Evolutionary conservation across 2,797 vertebrate genomes (phyloP).

Genomic region (Danio choprae): DNA sequence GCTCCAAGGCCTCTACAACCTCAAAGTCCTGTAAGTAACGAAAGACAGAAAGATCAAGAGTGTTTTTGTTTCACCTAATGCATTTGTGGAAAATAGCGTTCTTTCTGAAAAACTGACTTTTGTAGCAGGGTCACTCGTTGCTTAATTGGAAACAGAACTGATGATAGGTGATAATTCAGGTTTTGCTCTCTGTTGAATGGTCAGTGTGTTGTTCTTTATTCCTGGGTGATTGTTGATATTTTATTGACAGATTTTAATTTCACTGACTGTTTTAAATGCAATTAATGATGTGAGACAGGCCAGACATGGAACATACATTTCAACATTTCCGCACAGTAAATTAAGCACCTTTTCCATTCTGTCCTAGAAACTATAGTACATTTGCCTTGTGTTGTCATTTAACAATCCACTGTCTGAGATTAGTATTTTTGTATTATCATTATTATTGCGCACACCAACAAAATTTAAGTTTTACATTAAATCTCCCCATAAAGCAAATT

Average conservation of each 20-base stretch:
- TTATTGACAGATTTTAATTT: slow-evolving; percentile 16
- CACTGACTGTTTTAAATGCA: not conserved
- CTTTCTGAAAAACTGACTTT: slow-evolving; percentile 10
- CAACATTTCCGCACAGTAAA: slow-evolving; percentile 9
- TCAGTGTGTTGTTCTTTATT: not conserved
- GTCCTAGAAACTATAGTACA: not conserved
- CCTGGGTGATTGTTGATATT: slow-evolving; percentile 2
- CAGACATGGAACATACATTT: slow-evolving; percentile 7
- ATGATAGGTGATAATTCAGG: slow-evolving; percentile 25
- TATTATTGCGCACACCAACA: not conserved
- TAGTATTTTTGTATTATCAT: not conserved
- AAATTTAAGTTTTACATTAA: slow-evolving; percentile 8
- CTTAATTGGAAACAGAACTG: slow-evolving; percentile 24
- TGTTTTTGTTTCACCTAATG: slow-evolving; percentile 22
- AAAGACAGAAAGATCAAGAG: slow-evolving; percentile 17
- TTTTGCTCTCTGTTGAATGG: slow-evolving; percentile 8
- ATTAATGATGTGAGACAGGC: not conserved
- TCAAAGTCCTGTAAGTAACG: slow-evolving; percentile 93
- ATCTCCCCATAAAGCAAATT: not conserved
- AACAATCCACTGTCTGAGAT: not conserved
- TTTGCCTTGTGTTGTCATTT: slow-evolving; percentile 3
- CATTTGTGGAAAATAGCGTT: slow-evolving; percentile 24
- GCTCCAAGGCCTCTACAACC: slow-evolving; percentile 90
- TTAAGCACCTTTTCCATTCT: not conserved
- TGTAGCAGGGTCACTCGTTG: not conserved